phyloP scores from a whole-genome alignment of 1,140 invertebrate species.

The Ditylenchus dipsaci region DNA sequence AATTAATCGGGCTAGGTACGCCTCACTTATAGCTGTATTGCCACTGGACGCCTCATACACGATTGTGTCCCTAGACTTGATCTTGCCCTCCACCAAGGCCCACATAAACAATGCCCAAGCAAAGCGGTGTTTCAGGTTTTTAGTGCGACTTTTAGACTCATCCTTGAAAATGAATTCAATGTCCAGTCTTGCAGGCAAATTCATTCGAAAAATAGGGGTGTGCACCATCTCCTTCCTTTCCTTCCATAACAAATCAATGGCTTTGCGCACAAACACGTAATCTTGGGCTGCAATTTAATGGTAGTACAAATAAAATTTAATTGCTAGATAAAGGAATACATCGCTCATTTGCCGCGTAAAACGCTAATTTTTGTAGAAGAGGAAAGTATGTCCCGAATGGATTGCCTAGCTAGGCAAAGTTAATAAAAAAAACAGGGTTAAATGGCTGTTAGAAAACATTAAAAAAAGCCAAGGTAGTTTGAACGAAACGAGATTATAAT shows the following conservation, averaged over 20 bases:
- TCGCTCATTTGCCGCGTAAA: no score
- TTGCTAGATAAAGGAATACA: no score
- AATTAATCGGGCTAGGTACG: slow-evolving; percentile 42
- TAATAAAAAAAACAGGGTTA: no score
- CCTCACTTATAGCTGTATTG: slow-evolving; percentile 46
- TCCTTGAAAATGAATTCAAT: slow-evolving; percentile 45
- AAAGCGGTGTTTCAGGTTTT: slow-evolving; percentile 46
- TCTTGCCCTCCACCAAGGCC: slow-evolving; percentile 40
- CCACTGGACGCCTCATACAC: slow-evolving; percentile 48
- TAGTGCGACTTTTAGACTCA: slow-evolving; percentile 29
- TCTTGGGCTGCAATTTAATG: no score
- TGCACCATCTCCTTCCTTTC: not conserved
- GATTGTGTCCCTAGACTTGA: slow-evolving; percentile 30
- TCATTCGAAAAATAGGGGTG: not conserved
- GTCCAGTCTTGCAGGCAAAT: slow-evolving; percentile 18
- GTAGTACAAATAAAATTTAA: no score
- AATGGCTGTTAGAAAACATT: no score
- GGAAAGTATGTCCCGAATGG: no score
- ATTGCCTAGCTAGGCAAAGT: no score
- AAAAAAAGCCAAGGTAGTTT: no score
- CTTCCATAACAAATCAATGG: not conserved
- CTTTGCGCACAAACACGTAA: not conserved
- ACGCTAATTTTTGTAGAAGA: no score
- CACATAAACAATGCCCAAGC: slow-evolving; percentile 45
- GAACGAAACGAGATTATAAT: no score